Percentiles rank a stretch among this genome's conserved stretches.
Evolutionary conservation across 35 echinoderm and acorn worm species (phyloP).

Genomic region (Ptychodera flava): DNA sequence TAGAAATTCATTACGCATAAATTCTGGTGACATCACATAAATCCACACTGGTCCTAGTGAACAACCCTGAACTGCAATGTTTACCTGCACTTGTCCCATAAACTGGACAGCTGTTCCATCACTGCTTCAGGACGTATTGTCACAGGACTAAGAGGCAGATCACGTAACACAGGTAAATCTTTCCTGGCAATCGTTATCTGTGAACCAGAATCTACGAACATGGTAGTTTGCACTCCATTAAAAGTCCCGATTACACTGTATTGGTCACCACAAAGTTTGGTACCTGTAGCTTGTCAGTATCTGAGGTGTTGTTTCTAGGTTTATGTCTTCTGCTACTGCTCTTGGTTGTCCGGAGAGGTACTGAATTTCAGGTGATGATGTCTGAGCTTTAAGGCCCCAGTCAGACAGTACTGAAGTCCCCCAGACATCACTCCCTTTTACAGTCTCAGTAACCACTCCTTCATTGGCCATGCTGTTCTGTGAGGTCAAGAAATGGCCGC

Average conservation of each 20-base stretch:
- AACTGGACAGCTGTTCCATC: neutral
- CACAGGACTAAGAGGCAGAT: neutral
- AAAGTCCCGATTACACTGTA: neutral
- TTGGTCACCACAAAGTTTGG: neutral
- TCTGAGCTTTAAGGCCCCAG: no score
- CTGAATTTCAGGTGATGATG: no score
- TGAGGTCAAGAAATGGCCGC: no score
- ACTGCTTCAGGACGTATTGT: neutral
- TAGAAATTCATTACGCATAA: neutral
- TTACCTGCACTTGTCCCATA: neutral
- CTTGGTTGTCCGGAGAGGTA: no score
- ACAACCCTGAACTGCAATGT: neutral
- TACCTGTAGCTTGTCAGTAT: neutral
- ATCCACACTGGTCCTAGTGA: neutral
- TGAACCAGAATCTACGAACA: neutral
- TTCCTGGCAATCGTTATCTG: neutral
- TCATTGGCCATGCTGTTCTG: no score
- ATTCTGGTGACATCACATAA: neutral
- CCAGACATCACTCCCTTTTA: no score
- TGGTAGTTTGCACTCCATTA: neutral
- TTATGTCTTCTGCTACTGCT: no score
- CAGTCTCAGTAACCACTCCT: no score
- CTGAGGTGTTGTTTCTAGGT: neutral
- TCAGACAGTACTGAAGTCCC: no score
- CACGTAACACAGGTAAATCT: neutral